Percentiles rank a stretch among this genome's conserved stretches.
phyloP scores from a whole-genome alignment of 2,113 vertebrate genomes.

The Limanda limanda region DNA sequence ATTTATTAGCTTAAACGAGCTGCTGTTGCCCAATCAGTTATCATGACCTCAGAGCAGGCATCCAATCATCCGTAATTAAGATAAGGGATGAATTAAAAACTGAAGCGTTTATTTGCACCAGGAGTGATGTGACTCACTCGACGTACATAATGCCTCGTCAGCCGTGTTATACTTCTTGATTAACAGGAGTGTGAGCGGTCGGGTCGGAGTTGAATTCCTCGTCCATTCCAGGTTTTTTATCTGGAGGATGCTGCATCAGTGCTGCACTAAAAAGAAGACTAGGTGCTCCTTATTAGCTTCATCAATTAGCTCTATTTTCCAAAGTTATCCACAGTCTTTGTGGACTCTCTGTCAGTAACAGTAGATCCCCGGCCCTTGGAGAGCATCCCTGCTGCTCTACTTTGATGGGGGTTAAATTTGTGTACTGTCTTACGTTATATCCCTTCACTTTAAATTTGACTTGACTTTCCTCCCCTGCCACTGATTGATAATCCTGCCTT shows the following conservation, averaged over 20 bases:
- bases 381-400: constrained; percentile 56
- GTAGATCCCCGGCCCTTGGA: constrained; percentile 57
- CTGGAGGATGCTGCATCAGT: constrained; percentile 47
- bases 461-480: constrained; percentile 69
- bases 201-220: constrained; percentile 9
- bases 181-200: constrained; percentile 8
- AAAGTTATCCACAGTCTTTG: constrained; percentile 64
- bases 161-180: constrained; percentile 34
- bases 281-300: constrained; percentile 43
- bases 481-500: constrained; percentile 80
- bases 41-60: constrained; percentile 58
- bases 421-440: constrained; percentile 75
- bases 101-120: constrained; percentile 42
- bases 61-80: constrained; percentile 73
- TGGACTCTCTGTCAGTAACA: constrained; percentile 58
- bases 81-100: constrained; percentile 62
- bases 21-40: constrained; percentile 58
- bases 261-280: constrained; percentile 19
- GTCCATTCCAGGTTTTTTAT: constrained; percentile 30
- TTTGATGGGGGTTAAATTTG: constrained; percentile 78
- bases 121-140: constrained; percentile 49
- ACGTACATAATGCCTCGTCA: constrained; percentile 45
- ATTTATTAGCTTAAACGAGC: constrained; percentile 57
- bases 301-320: constrained; percentile 69
- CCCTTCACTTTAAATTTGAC: constrained; percentile 77